phyloP scores from a whole-genome alignment of 2,113 vertebrate genomes.

The Raja brachyura region DNA sequence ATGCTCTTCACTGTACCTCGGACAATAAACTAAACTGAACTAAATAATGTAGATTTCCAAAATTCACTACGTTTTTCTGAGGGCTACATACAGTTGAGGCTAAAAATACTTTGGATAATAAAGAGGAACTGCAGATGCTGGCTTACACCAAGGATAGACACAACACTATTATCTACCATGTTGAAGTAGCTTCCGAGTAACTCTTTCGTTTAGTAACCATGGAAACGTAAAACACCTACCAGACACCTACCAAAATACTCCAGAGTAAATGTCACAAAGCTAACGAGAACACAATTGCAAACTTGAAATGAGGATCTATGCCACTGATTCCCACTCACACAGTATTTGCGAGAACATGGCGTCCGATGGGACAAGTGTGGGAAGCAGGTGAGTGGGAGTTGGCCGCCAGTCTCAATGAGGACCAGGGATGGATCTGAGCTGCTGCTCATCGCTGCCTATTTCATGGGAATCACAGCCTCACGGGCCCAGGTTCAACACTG shows the following conservation, averaged over 20 bases:
- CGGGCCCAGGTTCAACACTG: too few relatives aligned
- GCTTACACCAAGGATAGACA: too few relatives aligned
- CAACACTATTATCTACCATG: neutral
- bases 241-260: neutral
- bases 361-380: neutral
- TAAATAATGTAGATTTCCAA: too few relatives aligned
- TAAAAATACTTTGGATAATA: too few relatives aligned
- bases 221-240: neutral
- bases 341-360: neutral
- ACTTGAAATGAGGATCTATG: neutral
- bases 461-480: neutral
- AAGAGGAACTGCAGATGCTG: too few relatives aligned
- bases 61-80: too few relatives aligned
- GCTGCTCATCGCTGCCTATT: neutral
- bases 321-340: neutral
- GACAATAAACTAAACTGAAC: too few relatives aligned
- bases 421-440: neutral
- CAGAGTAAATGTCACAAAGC: neutral
- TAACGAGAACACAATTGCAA: neutral
- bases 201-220: neutral
- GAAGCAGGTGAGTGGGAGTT: neutral
- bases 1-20: too few relatives aligned
- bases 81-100: too few relatives aligned
- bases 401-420: neutral
- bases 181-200: neutral